A percentile compares a stretch with the other conserved stretches of the same genome.
These are phyloP conservation scores for Drosophila tanythrix DNA, from an alignment of 2,888 invertebrate species.

Conservation along the genomic window DNA sequence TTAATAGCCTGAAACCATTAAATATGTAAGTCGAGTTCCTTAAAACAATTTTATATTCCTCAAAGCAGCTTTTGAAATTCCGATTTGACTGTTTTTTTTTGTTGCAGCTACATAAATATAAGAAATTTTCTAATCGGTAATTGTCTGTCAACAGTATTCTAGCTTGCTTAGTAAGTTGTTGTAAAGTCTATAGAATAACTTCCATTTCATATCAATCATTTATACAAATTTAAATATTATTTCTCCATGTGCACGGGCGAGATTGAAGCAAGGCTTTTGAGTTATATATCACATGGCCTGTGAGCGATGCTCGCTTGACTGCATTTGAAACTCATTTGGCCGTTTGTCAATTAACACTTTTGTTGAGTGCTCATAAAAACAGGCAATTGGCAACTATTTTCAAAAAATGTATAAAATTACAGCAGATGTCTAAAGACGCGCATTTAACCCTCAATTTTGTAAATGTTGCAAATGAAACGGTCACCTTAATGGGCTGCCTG, in stretches of 20 bases:
- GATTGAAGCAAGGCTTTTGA: constrained; percentile 17
- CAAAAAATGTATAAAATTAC: constrained; percentile 52
- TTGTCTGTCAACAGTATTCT: no score
- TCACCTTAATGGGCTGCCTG: constrained; percentile 80
- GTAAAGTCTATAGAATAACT: background rate
- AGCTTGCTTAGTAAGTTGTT: background rate
- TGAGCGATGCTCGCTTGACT: constrained; percentile 57
- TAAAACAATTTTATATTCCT: fast-evolving
- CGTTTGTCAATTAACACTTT: constrained; percentile 73
- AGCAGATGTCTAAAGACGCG: constrained; percentile 82
- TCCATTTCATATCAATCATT: background rate
- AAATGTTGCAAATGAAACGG: constrained; percentile 79
- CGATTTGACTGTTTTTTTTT: no score
- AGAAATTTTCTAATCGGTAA: background rate
- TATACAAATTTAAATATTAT: background rate
- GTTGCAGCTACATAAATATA: fast-evolving
- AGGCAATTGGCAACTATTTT: constrained; percentile 26
- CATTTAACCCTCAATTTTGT: constrained; percentile 81
- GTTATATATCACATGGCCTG: constrained; percentile 14
- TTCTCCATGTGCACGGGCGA: constrained; percentile 1
- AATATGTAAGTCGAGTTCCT: no score
- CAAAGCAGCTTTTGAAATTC: no score
- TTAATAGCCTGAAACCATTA: no score
- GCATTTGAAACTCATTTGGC: constrained; percentile 52
- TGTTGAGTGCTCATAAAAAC: constrained; percentile 57